These are phyloP conservation scores for Meghimatium bilineatum DNA, from an alignment of 2,888 invertebrate genomes.

Conservation along the genomic window DNA sequence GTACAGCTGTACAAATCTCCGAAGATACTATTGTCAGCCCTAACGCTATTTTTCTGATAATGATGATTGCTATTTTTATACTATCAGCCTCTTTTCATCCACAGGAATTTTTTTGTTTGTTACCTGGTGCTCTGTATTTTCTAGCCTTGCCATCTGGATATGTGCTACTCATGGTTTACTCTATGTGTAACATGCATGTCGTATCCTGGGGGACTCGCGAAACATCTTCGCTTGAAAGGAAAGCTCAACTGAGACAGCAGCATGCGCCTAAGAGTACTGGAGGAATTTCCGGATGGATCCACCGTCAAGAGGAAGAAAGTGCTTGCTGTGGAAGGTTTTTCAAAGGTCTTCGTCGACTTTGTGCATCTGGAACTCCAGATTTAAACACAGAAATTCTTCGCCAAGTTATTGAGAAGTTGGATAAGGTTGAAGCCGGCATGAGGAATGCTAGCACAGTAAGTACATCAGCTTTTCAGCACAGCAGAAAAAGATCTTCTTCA, in stretches of 20 bases:
- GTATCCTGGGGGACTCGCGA: conserved; percentile 96
- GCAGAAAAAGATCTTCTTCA: conserved; percentile 58
- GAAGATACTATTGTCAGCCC: conserved; percentile 71
- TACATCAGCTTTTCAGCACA: conserved; percentile 50
- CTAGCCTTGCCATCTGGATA: conserved; percentile 96
- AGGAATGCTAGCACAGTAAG: conserved; percentile 51
- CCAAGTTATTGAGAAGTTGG: conserved; percentile 62
- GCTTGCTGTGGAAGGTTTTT: conserved; percentile 57
- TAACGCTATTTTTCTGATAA: conserved; percentile 71
- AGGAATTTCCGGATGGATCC: conserved; percentile 56
- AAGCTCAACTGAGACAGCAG: conserved; percentile 51
- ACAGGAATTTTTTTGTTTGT: conserved; percentile 71
- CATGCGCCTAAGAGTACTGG: conserved; percentile 38
- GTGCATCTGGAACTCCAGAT: conserved; percentile 54
- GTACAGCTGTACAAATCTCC: conserved; percentile 65
- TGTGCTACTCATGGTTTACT: conserved; percentile 91
- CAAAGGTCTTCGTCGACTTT: conserved; percentile 55
- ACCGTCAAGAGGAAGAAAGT: conserved; percentile 58
- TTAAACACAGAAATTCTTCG: conserved; percentile 59
- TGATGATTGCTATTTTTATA: conserved; percentile 68
- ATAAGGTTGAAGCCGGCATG: conserved; percentile 61
- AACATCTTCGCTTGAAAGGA: conserved; percentile 51
- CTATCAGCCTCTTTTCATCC: conserved; percentile 72
- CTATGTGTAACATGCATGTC: conserved; percentile 93
- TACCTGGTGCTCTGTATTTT: conserved; percentile 83